Conservation (phyloP, 2,888 invertebrate species). For the Anodontia alba region DNA sequence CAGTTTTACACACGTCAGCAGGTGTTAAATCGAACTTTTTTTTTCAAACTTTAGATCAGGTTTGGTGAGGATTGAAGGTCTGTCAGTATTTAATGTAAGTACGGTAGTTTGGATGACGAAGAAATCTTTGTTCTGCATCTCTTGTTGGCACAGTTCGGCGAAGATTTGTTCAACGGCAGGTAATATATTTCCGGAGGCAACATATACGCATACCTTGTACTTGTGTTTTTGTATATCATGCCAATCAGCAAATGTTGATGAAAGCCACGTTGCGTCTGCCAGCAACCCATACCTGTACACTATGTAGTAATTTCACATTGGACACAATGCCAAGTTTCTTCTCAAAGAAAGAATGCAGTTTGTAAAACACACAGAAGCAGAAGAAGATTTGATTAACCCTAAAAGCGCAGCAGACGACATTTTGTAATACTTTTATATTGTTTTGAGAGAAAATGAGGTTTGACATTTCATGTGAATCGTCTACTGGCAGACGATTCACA, state of each 20-base stretch:
- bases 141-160: not conserved
- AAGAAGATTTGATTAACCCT: no score
- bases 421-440: no score
- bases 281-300: not conserved
- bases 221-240: not conserved
- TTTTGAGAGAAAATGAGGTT: no score
- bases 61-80: no score
- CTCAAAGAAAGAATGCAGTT: not conserved
- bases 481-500: no score
- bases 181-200: slow-evolving; percentile 9
- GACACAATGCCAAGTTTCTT: not conserved
- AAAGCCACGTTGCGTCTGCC: slow-evolving; percentile 10
- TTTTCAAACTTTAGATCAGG: no score
- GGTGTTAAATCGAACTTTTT: no score
- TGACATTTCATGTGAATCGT: no score
- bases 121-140: not conserved
- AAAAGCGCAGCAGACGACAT: no score
- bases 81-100: no score
- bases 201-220: not conserved
- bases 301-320: not conserved
- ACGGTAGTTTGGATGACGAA: not conserved
- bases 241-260: slow-evolving; percentile 1
- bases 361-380: not conserved
- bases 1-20: no score
- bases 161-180: not conserved